phyloP scores from a whole-genome alignment of 2,113 vertebrate genomes.

The Brachionichthys hirsutus region DNA sequence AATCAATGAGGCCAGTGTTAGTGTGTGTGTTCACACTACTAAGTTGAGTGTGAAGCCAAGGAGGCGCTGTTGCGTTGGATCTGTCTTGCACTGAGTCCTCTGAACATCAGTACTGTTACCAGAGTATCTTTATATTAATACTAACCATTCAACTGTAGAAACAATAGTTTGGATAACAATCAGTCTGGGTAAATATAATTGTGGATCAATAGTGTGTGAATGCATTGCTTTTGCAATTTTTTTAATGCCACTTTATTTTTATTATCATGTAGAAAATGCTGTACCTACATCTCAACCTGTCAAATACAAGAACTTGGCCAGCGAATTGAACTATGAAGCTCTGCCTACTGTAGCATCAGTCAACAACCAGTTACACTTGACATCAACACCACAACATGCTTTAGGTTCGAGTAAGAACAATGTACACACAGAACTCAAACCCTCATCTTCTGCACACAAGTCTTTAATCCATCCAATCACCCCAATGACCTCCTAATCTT shows the following conservation, averaged over 20 bases:
- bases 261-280: constrained; percentile 15
- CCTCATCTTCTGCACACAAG: no score
- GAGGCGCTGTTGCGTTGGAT: no score
- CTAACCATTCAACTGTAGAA: constrained; percentile 42
- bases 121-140: constrained; percentile 51
- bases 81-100: constrained; percentile 38
- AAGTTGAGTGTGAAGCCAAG: no score
- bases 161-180: constrained; percentile 9
- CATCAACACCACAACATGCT: no score
- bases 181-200: not conserved
- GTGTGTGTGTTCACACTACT: no score
- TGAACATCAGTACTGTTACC: constrained; percentile 44
- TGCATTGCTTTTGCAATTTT: constrained; percentile 67
- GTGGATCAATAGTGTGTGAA: constrained; percentile 56
- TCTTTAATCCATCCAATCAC: no score
- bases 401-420: no score
- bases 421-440: no score
- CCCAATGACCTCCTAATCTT: no score
- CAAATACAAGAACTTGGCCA: not conserved
- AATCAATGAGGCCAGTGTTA: no score
- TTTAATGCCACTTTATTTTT: constrained; percentile 23
- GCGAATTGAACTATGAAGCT: not conserved
- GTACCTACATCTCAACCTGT: not conserved
- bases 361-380: no score
- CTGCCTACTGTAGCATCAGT: not conserved